phyloP scores from a whole-genome alignment of 2,113 vertebrate species.

The Hepsetus odoe region DNA sequence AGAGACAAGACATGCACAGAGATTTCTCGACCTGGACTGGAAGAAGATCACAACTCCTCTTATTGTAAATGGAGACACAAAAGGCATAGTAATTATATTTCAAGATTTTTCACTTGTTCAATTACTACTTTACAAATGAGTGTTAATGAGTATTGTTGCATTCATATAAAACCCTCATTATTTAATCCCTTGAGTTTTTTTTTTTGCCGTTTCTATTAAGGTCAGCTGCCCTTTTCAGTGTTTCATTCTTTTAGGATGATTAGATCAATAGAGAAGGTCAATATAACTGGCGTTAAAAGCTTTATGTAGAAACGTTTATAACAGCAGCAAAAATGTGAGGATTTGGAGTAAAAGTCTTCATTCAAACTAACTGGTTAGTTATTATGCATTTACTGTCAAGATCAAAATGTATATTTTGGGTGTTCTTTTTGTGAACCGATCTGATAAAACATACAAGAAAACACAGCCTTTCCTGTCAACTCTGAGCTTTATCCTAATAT shows the following conservation, averaged over 20 bases:
- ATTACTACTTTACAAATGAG: background rate
- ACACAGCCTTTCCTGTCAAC: conserved; percentile 23
- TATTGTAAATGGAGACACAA: conserved; percentile 23
- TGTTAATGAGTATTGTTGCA: background rate
- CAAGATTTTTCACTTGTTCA: background rate
- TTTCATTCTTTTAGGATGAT: background rate
- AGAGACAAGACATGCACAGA: background rate
- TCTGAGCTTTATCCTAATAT: conserved; percentile 21
- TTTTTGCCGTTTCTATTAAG: too few species aligned
- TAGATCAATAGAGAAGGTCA: too few species aligned
- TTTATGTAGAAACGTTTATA: too few species aligned
- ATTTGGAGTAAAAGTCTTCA: too few species aligned
- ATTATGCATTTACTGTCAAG: background rate
- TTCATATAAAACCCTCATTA: background rate
- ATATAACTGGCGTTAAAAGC: too few species aligned
- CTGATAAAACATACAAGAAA: background rate
- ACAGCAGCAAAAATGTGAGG: too few species aligned
- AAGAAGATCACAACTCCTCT: conserved; percentile 5
- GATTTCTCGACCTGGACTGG: background rate
- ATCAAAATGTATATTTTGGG: background rate
- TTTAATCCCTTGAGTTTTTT: too few species aligned
- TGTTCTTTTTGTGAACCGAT: background rate
- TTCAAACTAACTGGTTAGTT: background rate
- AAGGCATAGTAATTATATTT: conserved; percentile 33
- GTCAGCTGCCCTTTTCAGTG: too few species aligned